These are phyloP conservation scores for Cebus imitator DNA, from an alignment of 2,113 vertebrate species.

Conservation along the genomic window DNA sequence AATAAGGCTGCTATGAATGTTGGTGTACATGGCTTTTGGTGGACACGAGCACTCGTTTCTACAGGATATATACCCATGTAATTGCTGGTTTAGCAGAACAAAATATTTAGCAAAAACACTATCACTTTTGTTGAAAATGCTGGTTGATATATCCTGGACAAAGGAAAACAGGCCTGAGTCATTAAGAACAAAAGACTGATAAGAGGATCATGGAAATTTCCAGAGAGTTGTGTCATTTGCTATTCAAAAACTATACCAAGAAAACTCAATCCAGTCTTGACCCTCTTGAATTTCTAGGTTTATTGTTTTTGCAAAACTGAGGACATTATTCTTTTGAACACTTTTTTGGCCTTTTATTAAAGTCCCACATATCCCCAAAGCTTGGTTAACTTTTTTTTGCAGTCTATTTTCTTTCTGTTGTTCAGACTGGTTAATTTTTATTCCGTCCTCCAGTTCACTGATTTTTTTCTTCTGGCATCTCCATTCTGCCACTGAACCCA, in stretches of 20 bases:
- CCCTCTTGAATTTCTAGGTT: neutral
- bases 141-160: neutral
- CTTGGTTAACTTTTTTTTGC: neutral
- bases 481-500: neutral
- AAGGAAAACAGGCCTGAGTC: neutral
- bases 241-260: neutral
- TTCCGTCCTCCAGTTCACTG: neutral
- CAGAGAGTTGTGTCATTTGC: neutral
- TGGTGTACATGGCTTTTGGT: accelerated
- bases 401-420: neutral
- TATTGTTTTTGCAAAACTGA: neutral
- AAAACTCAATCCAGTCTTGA: neutral
- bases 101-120: neutral
- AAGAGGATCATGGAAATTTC: neutral
- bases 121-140: neutral
- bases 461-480: neutral
- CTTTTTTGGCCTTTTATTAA: neutral
- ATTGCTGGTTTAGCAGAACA: neutral
- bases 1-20: neutral
- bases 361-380: neutral
- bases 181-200: neutral
- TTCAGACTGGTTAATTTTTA: neutral
- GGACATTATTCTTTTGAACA: neutral
- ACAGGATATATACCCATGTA: accelerated
- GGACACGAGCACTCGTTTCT: neutral